Evolutionary conservation across 1,140 invertebrate species (phyloP).

Genomic region (Drosophila malerkotliana): DNA sequence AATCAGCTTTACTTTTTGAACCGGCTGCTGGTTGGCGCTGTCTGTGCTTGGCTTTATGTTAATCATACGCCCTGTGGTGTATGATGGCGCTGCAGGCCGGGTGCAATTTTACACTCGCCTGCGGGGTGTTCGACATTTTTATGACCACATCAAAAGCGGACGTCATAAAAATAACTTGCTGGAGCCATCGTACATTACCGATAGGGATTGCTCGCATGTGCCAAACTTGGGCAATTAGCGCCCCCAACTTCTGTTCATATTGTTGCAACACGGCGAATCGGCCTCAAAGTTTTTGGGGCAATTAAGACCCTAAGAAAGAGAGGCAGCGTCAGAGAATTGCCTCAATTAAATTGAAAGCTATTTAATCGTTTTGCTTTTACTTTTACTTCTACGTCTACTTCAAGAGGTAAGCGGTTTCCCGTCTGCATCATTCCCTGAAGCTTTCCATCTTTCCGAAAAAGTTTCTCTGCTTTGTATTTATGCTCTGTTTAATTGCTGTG

Average conservation of each 20-base stretch:
- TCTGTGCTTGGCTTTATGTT: slow-evolving; percentile 62
- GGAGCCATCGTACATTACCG: slow-evolving; percentile 27
- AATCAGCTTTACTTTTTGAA: slow-evolving; percentile 74
- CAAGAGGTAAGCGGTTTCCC: slow-evolving; percentile 33
- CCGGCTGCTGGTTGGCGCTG: slow-evolving; percentile 54
- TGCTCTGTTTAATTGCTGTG: slow-evolving; percentile 58
- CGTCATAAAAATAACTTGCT: slow-evolving; percentile 45
- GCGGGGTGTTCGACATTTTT: slow-evolving; percentile 25
- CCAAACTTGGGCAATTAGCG: slow-evolving; percentile 43
- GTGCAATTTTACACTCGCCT: slow-evolving; percentile 12
- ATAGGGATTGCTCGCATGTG: slow-evolving; percentile 22
- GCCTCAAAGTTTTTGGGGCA: slow-evolving; percentile 35
- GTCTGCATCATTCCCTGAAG: slow-evolving; percentile 6
- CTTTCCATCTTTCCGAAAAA: slow-evolving; percentile 29
- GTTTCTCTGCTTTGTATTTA: slow-evolving; percentile 34
- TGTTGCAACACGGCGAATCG: slow-evolving; percentile 35
- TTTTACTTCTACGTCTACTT: slow-evolving; percentile 16
- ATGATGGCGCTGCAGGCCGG: slow-evolving; percentile 36
- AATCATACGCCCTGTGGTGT: slow-evolving; percentile 66
- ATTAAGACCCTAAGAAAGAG: slow-evolving; percentile 25
- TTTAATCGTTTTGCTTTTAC: slow-evolving; percentile 48
- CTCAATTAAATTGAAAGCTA: slow-evolving; percentile 50
- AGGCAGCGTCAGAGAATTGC: slow-evolving; percentile 29
- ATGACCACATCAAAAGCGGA: slow-evolving; percentile 39
- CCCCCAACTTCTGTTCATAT: slow-evolving; percentile 8